Evolutionary conservation across 1,140 invertebrate genomes (phyloP).

Genomic region (Anthonomus grandis): DNA sequence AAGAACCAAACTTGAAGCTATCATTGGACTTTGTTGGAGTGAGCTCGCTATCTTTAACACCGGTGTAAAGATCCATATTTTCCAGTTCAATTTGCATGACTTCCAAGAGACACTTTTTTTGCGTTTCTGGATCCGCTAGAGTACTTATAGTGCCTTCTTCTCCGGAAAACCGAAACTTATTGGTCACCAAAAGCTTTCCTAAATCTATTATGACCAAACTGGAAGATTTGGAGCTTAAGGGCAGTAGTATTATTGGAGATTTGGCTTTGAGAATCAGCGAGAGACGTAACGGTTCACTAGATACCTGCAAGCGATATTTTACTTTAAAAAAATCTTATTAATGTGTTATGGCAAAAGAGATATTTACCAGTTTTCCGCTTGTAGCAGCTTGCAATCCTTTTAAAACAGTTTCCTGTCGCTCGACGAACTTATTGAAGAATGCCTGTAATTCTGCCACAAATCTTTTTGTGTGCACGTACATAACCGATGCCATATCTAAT

Average conservation of each 20-base stretch:
- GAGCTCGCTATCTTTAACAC: slow-evolving; percentile 46
- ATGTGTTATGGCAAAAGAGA: no score
- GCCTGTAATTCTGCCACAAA: slow-evolving; percentile 85
- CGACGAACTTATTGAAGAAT: slow-evolving; percentile 83
- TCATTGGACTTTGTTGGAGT: slow-evolving; percentile 31
- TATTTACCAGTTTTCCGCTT: slow-evolving; percentile 38
- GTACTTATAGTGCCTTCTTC: slow-evolving; percentile 56
- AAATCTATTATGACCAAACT: slow-evolving; percentile 79
- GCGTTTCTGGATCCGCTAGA: slow-evolving; percentile 31
- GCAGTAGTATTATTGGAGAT: slow-evolving; percentile 83
- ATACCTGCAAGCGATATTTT: slow-evolving; percentile 16
- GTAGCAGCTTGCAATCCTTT: slow-evolving; percentile 55
- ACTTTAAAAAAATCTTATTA: neutral
- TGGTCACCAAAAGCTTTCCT: slow-evolving; percentile 74
- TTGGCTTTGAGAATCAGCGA: slow-evolving; percentile 69
- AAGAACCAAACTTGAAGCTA: slow-evolving; percentile 52
- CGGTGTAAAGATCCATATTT: slow-evolving; percentile 81
- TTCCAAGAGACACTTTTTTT: slow-evolving; percentile 62
- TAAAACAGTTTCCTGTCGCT: slow-evolving; percentile 67
- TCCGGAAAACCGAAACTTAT: slow-evolving; percentile 66
- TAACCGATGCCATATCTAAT: slow-evolving; percentile 80
- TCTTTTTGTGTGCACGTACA: slow-evolving; percentile 92
- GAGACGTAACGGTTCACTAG: slow-evolving; percentile 46
- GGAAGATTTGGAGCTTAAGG: slow-evolving; percentile 76
- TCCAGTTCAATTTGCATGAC: slow-evolving; percentile 73